Base-by-base conservation (phyloP, 2,797 vertebrate genomes). In the Alcedo atthis region DNA sequence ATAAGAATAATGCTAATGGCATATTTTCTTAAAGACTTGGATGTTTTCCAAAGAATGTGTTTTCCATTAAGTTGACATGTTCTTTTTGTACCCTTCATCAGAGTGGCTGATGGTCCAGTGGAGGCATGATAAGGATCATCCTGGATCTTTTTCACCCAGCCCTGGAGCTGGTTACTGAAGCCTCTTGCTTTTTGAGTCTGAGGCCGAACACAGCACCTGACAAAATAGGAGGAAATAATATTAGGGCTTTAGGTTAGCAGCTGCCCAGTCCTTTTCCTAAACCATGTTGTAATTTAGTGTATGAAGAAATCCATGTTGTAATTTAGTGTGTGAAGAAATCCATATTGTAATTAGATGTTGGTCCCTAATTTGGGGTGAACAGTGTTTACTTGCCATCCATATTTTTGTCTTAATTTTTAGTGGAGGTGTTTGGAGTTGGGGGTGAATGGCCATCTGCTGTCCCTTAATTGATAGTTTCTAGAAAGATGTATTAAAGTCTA, bases 21-120 rank as follows among this genome's bases (percentile, higher is more conserved):
- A 19, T 84, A 51, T 85, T 89, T 94, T 83, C 69, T 82, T 87
- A 62, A 85, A 78, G 33, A 33, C 37, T 66, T 92, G 71, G 81
- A 89, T 93, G 40, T 61, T 94, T 91, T 89, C 74, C 42, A 68
- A 46, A 54, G 6, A 80, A 30, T 32, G 13, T 68, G 10, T 67
- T 81, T 93, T 85, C 55, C 62, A 42, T 70, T 84, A 77, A 51
- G 35, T 64, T 87, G 84, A 37, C 30, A 5, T 70, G n/a, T 81
- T 82, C 53, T 81, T 35, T 57, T 90, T 0, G 1, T 61, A 26
- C 9, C 11, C 57, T 83, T 66, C 35, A 59, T 68, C 40, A 62
- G 51, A 87, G 53, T 77, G 83, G 63, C 68, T 90, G 54, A 90
- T 74, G 30, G 28, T 40, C 48, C 35, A 73, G 55, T 51, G 25